Evolutionary conservation across 2,888 invertebrate genomes (phyloP), one percentile per base, ranked within the genome.

Genomic region (Bellardia pandia): DNA sequence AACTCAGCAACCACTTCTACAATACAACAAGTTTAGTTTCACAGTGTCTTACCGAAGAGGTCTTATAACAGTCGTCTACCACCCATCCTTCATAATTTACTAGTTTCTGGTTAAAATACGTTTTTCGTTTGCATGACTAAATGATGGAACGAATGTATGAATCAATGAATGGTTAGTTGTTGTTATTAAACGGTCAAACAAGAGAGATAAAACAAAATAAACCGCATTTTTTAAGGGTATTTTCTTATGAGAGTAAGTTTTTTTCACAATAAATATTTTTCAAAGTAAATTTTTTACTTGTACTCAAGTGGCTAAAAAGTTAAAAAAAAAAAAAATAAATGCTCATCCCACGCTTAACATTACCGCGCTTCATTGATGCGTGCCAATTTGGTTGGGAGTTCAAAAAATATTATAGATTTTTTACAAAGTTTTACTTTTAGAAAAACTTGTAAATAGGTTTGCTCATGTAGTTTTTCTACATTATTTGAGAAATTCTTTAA

Each of bases 311-410:
- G 62, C n/a, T 71, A 37, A 14, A 16, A 3, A 42, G 45, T 60
- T 11, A 45, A 3, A 45, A 45, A 45, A 8, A 3, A 58, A 9
- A 56, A 42, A 8, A 45, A 79, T 40, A 58, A n/a, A n/a, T 30
- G 64, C 40, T 76, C 71, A 83, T 83, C 83, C 83, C 86, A 75
- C 79, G 79, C 83, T 76, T 69, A 71, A 56, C 58, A 71, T 82
- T 82, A 62, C 82, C 69, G 78, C 82, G 86, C 86, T 86, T 83
- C 82, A 86, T 79, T 86, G 82, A 83, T 83, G 86, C 82, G 75
- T 83, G 75, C 82, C 82, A 79, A 75, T 83, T 75, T 82, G 11
- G 48, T 45, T 42, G 56, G 16, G 42, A 74, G 74, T 76, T 69
- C 62, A 3, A 37, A 33, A 62, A 16, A 30, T 56, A 37, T 33